Base-by-base conservation (phyloP, 2,888 invertebrate species). In the Sturmia bella region DNA sequence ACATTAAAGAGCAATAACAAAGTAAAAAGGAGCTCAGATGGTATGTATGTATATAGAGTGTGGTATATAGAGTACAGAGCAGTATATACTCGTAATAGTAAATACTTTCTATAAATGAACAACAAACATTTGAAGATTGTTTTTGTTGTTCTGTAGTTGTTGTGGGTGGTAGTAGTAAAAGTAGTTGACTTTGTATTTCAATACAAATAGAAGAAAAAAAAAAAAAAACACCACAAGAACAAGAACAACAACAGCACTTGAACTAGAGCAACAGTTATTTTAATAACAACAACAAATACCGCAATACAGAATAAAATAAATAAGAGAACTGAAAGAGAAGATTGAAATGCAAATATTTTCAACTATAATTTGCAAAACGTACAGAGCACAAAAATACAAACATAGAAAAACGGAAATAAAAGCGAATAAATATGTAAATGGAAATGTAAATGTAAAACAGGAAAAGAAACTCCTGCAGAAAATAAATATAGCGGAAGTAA, bases 241-340 rank as follows among this genome's bases (percentile, higher is more conserved):
- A 27, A 27, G 3, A 27, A 27, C 32, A 59, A 59, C 17, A 17
- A 59, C 50, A 24, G 41, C 39, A 50, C 4, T 59, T 59, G 13
- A 27, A 3, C 13, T 9, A 50, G 15, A n/a, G 66, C 75, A 66
- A 59, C 75, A 75, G 75, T 75, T 75, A 68, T 32, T 68, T 57
- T 68, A 19, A 50, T 3, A 68, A 13, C 1, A 75, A 61, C 19
- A 74, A 43, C 19, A 13, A 32, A 54, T 3, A 57, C 0, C 17
- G 56, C 15, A 52, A 13, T 0, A 17, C 12, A 4, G 12, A 15
- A 17, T 45, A 56, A 19, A 15, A 13, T 41, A 41, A 32, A 50
- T 13, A 21, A 37, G 32, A 64, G 15, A 48, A 48, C 11, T 12
- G 5, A 13, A 13, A 48, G n/a, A 11, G 6, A 43, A 54, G 43